These are phyloP conservation scores for Pseudolaguvia tuberculata DNA, from an alignment of 2,113 vertebrate genomes.

Conservation along the genomic window DNA sequence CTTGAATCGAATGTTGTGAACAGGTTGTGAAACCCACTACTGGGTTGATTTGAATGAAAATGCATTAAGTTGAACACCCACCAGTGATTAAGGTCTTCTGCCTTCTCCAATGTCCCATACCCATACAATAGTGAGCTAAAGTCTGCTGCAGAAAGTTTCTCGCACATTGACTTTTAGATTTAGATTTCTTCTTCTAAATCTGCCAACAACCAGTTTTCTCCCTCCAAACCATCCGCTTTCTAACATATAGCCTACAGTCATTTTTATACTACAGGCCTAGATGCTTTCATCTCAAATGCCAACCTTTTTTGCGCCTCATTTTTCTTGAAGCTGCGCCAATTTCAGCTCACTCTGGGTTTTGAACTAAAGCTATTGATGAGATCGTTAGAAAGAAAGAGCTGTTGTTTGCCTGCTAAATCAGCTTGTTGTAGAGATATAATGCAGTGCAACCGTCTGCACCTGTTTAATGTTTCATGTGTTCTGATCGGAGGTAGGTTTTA, in stretches of 20 bases:
- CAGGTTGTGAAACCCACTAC: too few species aligned
- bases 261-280: conserved; percentile 18
- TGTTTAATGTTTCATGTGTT: neutral
- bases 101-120: conserved; percentile 11
- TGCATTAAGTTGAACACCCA: conserved; percentile 50
- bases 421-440: conserved; percentile 45
- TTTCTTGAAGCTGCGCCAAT: conserved; percentile 22
- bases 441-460: neutral
- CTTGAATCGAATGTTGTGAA: too few species aligned
- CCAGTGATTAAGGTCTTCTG: too few species aligned
- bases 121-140: neutral
- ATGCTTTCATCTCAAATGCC: conserved; percentile 1
- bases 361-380: conserved; percentile 16
- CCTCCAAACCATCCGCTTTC: conserved; percentile 30
- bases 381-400: conserved; percentile 27
- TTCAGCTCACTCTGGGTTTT: conserved; percentile 44
- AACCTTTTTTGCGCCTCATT: conserved; percentile 18
- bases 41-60: conserved; percentile 39
- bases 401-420: conserved; percentile 56
- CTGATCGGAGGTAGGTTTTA: neutral
- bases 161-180: conserved; percentile 19
- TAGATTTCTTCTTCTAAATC: conserved; percentile 5
- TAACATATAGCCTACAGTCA: conserved; percentile 26
- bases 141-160: neutral
- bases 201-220: conserved; percentile 31